Conservation (phyloP, 2,888 invertebrate genomes). For the Orchesella flavescens region DNA sequence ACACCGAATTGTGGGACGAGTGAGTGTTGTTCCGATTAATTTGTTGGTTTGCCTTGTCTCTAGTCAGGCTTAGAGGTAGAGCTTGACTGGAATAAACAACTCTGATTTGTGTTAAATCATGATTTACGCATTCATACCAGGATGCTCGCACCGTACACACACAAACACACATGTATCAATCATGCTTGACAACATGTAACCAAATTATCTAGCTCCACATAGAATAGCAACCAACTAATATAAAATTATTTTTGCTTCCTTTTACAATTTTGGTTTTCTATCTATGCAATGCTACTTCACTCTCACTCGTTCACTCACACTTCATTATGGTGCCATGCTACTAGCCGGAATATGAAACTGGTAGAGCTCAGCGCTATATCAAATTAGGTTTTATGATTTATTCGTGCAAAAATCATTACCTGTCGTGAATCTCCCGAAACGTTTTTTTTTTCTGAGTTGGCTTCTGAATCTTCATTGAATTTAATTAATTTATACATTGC, state of each 20-base stretch:
- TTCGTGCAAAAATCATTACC: constrained; percentile 46
- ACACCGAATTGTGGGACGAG: background rate
- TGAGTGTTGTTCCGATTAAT: constrained; percentile 1
- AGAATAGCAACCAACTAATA: background rate
- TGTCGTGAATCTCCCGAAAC: background rate
- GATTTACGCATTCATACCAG: constrained; percentile 17
- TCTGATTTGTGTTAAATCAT: constrained; percentile 18
- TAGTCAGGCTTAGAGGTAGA: background rate
- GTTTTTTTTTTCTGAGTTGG: background rate
- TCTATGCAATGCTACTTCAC: background rate
- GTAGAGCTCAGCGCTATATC: background rate
- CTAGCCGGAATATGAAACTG: background rate
- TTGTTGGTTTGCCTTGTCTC: background rate
- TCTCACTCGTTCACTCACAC: background rate
- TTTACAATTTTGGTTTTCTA: background rate
- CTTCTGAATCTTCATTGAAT: background rate
- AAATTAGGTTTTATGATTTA: constrained; percentile 5
- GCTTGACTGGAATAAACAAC: constrained; percentile 7
- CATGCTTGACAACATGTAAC: constrained; percentile 17
- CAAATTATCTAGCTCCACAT: constrained; percentile 19
- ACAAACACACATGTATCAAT: no score
- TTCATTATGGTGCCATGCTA: background rate
- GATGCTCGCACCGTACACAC: background rate
- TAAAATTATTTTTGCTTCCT: background rate
- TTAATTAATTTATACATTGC: no score